Conservation (phyloP, 2,113 vertebrate species). For the Nycticryphes semicollaris region DNA sequence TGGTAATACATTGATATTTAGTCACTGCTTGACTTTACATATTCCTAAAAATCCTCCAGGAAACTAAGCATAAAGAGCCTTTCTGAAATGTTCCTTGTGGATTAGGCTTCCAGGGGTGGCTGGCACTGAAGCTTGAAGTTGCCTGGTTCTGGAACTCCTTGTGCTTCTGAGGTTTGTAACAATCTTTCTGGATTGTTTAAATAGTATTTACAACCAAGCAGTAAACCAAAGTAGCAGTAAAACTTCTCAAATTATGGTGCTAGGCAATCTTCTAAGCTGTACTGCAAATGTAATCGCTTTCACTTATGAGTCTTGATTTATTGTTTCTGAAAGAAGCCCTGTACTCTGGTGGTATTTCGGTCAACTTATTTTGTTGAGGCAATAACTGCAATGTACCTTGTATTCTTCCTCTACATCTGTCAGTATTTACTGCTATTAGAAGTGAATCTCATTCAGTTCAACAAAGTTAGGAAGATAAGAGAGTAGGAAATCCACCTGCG, state of each 20-base stretch:
- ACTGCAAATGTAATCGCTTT: constrained; percentile 28
- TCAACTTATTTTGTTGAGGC: background rate
- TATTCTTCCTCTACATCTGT: background rate
- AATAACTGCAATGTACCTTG: background rate
- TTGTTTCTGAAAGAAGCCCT: background rate
- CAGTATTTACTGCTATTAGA: background rate
- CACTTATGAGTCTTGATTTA: constrained; percentile 60
- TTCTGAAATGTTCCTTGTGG: background rate
- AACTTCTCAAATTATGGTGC: background rate
- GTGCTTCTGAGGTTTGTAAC: background rate
- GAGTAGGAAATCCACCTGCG: background rate
- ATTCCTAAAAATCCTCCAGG: background rate
- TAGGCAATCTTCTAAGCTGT: constrained; percentile 5
- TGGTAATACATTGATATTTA: background rate
- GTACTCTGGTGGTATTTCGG: background rate
- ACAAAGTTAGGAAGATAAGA: background rate
- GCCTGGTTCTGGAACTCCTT: background rate
- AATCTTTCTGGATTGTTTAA: background rate
- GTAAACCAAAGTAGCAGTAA: constrained; percentile 58
- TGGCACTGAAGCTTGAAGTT: background rate
- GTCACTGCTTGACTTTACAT: background rate
- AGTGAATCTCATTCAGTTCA: background rate
- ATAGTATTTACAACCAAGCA: constrained; percentile 42
- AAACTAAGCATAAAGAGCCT: background rate
- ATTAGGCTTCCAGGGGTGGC: background rate